Conservation (phyloP, 2,888 invertebrate species). For the Gari tellinella region DNA sequence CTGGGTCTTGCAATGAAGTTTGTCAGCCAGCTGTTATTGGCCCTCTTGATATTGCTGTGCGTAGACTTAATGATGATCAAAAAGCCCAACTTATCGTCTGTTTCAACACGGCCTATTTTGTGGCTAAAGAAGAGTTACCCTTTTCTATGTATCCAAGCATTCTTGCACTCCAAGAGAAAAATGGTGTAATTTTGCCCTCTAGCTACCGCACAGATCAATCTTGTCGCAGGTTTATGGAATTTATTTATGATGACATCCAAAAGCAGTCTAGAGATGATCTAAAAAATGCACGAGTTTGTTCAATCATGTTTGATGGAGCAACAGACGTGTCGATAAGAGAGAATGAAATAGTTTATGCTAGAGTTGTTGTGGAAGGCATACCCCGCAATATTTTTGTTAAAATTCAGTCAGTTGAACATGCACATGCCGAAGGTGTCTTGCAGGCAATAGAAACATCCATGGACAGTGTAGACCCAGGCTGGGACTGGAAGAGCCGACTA, state of each 20-base stretch:
- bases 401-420: conserved; percentile 38
- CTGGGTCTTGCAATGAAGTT: conserved; percentile 1
- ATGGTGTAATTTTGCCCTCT: conserved; percentile 28
- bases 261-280: conserved; percentile 12
- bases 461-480: conserved; percentile 14
- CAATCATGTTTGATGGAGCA: conserved; percentile 45
- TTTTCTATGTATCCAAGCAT: conserved; percentile 28
- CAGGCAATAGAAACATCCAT: conserved; percentile 25
- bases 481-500: conserved; percentile 34
- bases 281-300: conserved; percentile 24
- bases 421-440: conserved; percentile 41
- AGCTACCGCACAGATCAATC: conserved; percentile 19
- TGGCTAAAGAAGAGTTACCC: conserved; percentile 30
- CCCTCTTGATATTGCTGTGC: conserved; percentile 19
- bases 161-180: conserved; percentile 16
- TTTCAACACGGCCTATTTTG: conserved; percentile 33
- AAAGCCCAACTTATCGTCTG: conserved; percentile 9
- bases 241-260: conserved; percentile 32
- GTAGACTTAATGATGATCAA: conserved; percentile 20
- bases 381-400: conserved; percentile 31
- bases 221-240: conserved; percentile 40
- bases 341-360: conserved; percentile 42
- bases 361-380: conserved; percentile 12
- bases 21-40: conserved; percentile 14
- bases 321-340: conserved; percentile 38